Conservation (phyloP, 2,888 invertebrate genomes). For the Pardosa pseudoannulata region DNA sequence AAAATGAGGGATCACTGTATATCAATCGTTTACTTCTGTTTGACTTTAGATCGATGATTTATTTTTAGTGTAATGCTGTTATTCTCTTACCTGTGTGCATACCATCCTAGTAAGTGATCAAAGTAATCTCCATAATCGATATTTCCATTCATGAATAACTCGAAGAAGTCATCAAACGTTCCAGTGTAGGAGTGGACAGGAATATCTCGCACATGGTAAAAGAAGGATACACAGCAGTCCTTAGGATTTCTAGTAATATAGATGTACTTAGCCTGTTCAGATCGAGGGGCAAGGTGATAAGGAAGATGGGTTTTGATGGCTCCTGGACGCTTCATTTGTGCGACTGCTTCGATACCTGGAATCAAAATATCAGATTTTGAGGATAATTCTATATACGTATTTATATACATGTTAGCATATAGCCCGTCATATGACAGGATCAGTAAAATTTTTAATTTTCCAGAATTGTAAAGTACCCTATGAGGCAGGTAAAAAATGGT, state of each 20-base stretch:
- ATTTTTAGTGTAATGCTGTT: too few species aligned
- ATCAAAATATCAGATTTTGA: too few species aligned
- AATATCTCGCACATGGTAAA: conserved; percentile 75
- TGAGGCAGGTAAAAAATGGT: too few species aligned
- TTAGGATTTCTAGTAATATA: conserved; percentile 57
- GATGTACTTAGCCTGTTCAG: conserved; percentile 49
- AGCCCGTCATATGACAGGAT: too few species aligned
- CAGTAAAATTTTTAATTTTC: too few species aligned
- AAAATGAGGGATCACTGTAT: too few species aligned
- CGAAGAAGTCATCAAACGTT: conserved; percentile 76
- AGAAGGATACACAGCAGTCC: conserved; percentile 78
- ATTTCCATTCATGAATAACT: conserved; percentile 77
- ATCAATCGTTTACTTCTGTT: too few species aligned
- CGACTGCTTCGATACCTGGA: conserved; percentile 53
- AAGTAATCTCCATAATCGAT: conserved; percentile 73
- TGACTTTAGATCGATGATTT: too few species aligned
- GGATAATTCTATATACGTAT: too few species aligned
- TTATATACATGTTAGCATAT: too few species aligned
- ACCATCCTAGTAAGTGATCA: conserved; percentile 68
- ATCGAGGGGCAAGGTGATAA: conserved; percentile 33
- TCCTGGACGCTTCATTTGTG: conserved; percentile 65
- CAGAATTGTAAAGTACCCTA: too few species aligned
- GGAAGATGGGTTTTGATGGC: conserved; percentile 68
- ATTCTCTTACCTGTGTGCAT: conserved; percentile 72
- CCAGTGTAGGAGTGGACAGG: conserved; percentile 11